Evolutionary conservation across 2,888 invertebrate genomes (phyloP).

Genomic region (Melinopterus prodromus): DNA sequence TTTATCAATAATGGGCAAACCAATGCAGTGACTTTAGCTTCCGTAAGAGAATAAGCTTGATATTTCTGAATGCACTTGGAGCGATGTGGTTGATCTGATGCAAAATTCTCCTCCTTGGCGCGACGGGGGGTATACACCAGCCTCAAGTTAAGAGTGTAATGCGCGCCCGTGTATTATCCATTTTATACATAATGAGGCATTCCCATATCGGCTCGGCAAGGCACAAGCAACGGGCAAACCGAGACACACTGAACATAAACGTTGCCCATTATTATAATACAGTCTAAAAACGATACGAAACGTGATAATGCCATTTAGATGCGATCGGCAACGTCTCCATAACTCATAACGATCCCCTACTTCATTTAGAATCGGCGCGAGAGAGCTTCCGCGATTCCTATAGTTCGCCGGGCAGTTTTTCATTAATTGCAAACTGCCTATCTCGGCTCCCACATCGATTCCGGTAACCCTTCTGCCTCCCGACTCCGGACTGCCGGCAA

Average conservation of each 20-base stretch:
- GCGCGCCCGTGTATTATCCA: constrained; percentile 53
- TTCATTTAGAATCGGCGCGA: constrained; percentile 29
- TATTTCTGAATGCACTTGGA: background rate
- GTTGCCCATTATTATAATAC: constrained; percentile 55
- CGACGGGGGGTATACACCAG: constrained; percentile 8
- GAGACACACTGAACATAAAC: background rate
- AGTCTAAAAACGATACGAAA: constrained; percentile 52
- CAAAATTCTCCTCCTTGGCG: constrained; percentile 47
- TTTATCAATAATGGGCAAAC: background rate
- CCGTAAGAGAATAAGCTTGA: background rate
- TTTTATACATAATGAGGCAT: constrained; percentile 57
- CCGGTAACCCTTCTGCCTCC: constrained; percentile 7
- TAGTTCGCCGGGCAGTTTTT: constrained; percentile 36
- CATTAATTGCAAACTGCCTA: constrained; percentile 21
- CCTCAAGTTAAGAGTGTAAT: constrained; percentile 40
- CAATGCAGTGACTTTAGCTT: background rate
- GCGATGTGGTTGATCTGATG: constrained; percentile 56
- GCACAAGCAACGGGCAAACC: constrained; percentile 52
- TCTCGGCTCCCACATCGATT: constrained; percentile 16
- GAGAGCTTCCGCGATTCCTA: constrained; percentile 47
- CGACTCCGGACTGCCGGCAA: constrained; percentile 6
- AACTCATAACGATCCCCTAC: constrained; percentile 45
- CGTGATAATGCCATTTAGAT: constrained; percentile 58
- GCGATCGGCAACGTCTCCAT: constrained; percentile 42
- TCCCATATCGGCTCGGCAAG: constrained; percentile 54